Conservation (phyloP, 1,140 invertebrate genomes). For the Conus ventricosus region DNA sequence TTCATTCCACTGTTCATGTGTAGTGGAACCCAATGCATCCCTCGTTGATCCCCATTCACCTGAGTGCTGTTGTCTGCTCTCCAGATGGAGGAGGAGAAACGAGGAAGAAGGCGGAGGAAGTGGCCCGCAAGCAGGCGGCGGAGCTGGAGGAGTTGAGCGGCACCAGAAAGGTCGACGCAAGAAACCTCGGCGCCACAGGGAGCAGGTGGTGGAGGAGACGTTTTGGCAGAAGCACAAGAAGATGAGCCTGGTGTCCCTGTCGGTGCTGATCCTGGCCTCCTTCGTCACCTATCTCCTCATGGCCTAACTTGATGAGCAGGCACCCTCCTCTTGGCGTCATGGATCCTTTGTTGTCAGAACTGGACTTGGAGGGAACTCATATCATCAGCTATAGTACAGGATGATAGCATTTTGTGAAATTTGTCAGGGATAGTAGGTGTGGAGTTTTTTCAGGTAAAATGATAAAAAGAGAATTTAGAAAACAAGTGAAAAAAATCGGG, state of each 20-base stretch:
- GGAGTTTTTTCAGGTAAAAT: no score
- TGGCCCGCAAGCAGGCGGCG: conserved; percentile 60
- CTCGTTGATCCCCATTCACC: neutral
- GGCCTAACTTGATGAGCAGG: neutral
- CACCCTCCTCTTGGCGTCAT: no score
- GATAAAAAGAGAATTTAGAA: no score
- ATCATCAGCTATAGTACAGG: no score
- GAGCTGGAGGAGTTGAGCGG: conserved; percentile 69
- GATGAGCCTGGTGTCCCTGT: neutral
- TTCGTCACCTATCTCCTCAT: neutral
- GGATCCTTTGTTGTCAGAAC: no score
- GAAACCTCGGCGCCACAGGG: conserved; percentile 58
- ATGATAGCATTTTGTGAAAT: no score
- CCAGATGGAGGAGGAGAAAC: conserved; percentile 58
- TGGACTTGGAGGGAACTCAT: no score
- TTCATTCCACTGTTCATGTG: no score
- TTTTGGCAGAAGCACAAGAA: conserved; percentile 44
- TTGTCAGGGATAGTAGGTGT: no score
- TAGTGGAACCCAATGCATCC: no score
- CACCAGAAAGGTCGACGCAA: conserved; percentile 63
- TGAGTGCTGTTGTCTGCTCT: neutral
- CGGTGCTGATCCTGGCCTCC: neutral
- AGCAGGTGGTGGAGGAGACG: conserved; percentile 43
- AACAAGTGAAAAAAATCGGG: no score
- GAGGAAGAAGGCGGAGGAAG: conserved; percentile 61